A percentile compares a stretch with the other conserved stretches of the same genome.
Evolutionary conservation across 2,888 invertebrate genomes (phyloP).

Genomic region (Andrena trimmerana): DNA sequence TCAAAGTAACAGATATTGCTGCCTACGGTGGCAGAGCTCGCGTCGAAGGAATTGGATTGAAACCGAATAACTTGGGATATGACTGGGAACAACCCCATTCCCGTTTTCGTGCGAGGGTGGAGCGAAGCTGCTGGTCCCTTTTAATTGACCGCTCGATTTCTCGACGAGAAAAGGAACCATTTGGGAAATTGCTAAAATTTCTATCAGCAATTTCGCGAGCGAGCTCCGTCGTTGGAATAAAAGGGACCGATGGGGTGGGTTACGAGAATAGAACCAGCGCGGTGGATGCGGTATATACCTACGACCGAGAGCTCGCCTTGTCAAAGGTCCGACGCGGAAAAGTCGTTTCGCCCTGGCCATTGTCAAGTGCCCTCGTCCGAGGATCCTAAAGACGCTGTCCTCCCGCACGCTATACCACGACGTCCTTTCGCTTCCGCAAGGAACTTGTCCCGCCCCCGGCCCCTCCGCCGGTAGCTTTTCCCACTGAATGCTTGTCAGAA

Average conservation of each 20-base stretch:
- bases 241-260: conserved; percentile 41
- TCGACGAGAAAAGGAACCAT: conserved; percentile 77
- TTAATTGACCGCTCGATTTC: conserved; percentile 81
- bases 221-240: conserved; percentile 52
- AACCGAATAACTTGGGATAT: conserved; percentile 12
- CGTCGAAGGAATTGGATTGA: conserved; percentile 18
- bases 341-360: conserved; percentile 75
- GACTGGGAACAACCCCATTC: not conserved
- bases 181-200: conserved; percentile 83
- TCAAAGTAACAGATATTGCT: not conserved
- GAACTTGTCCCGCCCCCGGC: conserved; percentile 30
- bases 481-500: conserved; percentile 83
- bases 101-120: conserved; percentile 8
- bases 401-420: conserved; percentile 62
- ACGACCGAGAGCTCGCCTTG: conserved; percentile 48
- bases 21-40: not conserved
- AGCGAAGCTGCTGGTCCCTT: conserved; percentile 33
- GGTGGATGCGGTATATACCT: conserved; percentile 49
- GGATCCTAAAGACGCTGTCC: conserved; percentile 75
- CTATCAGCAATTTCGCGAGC: conserved; percentile 80
- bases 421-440: conserved; percentile 68
- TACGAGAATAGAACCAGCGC: conserved; percentile 44
- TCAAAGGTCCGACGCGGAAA: conserved; percentile 79
- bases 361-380: conserved; percentile 73
- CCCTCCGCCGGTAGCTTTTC: conserved; percentile 67